Evolutionary conservation across 2,113 vertebrate genomes (phyloP), one percentile per base, ranked within the genome.

Genomic region (Ammospiza nelsoni): DNA sequence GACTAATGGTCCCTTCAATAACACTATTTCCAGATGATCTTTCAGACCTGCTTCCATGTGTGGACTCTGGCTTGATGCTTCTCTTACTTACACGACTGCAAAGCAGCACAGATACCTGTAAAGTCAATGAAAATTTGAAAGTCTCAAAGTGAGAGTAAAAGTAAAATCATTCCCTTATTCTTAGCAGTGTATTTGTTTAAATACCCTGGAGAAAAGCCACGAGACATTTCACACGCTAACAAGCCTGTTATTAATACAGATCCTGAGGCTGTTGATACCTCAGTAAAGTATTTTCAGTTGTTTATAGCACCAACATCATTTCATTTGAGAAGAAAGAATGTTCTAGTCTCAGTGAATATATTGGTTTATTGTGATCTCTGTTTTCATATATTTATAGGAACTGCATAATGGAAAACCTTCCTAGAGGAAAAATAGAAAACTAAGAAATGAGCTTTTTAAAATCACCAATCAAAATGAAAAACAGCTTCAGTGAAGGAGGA

Each of bases 381-480:
- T 67, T 94, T 84, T 90, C 74, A 52, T 69, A 37, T 83, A 81
- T 91, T 93, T 93, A 87, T 59, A 95, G 84, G 69, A 84, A 74
- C 51, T 44, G 28, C 72, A 43, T 85, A 95, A 91, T 77, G 46
- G 62, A 91, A 91, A 96, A 91, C 61, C 21, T 85, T 94, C 55
- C 72, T 91, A 89, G 73, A 93, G 13, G 39, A 92, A 88, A 96
- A 95, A 76, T 41, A 90, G 39, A 37, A 94, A 94, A 71, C 43
- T 81, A 94, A 97, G 87, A 92, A 92, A 96, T 84, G 55, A 71
- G 25, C 18, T 62, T 93, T 88, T 97, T 62, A 86, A 96, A 96
- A 72, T 61, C 41, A 82, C 81, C 84, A 90, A 96, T 95, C 88
- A 95, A 87, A 94, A 95, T 95, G 77, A 97, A 89, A 92, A 96